Evolutionary conservation across 2,113 vertebrate species (phyloP), one percentile per base, ranked within the genome.

Genomic region (Eulemur rufifrons): DNA sequence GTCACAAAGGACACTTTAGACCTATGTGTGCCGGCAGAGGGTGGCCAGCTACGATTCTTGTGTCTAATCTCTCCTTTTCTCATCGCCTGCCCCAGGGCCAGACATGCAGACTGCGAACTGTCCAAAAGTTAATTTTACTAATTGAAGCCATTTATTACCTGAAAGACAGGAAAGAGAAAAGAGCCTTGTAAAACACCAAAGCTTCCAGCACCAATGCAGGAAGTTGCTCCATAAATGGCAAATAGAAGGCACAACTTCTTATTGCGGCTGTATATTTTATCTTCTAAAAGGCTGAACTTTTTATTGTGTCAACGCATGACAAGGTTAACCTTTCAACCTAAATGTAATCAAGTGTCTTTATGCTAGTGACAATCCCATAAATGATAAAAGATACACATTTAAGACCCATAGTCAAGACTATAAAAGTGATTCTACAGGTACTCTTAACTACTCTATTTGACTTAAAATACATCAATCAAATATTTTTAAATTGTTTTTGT

Each of bases 121-220:
- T 4, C 12, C 39, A 64, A 92, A 92, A 80, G 61, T 94, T 95
- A 77, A 45, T 83, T 86, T 80, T 89, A 37, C 59, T 94, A 64
- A 89, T 5, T 69, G 42, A 78, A 15, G 34, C 12, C 74, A 54
- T 76, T 90, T 89, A 61, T 89, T 71, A 94, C 25, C 54, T 14
- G 34, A 69, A 71, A 94, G 25, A 85, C n/a, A 66, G 27, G 47
- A 56, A 77, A 68, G 82, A 85, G 45, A 86, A 89, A 76, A 92
- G 68, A 12, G 3, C 74, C 21, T 83, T 77, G 11, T 39, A 34
- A 64, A 92, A 50, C n/a, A 52, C 29, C 42, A 47, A 56, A 37
- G 9, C 6, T 27, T 12, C 5, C 39, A 42, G 76, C 27, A 39
- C 9, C 71, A 64, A 66, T 2, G 12, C 52, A 94, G 64, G 27